Conservation (phyloP, 2,113 vertebrate species). For the Aramus guarauna region DNA sequence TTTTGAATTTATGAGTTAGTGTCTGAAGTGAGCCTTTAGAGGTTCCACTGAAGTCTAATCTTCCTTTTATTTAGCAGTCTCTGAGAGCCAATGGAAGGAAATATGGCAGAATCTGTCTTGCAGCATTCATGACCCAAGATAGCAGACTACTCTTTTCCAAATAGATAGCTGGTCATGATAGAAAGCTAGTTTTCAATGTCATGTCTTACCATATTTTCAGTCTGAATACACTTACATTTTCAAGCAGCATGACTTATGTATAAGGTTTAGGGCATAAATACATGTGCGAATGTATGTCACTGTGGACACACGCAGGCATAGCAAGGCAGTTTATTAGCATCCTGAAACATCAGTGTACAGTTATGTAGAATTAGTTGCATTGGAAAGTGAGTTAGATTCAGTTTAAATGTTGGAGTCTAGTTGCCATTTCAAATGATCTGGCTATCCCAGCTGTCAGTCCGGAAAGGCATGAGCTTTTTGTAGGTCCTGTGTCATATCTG, state of each 20-base stretch:
- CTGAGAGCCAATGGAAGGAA: not conserved
- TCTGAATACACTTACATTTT: not conserved
- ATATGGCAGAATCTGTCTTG: not conserved
- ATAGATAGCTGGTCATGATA: not conserved
- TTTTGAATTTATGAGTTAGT: not conserved
- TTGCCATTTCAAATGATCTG: not conserved
- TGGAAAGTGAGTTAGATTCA: not conserved
- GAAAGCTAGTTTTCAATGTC: not conserved
- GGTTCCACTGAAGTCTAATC: not conserved
- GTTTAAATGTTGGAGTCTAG: not conserved
- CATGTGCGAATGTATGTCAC: not conserved
- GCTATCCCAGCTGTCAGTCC: not conserved
- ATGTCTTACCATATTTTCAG: not conserved
- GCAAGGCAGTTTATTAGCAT: not conserved
- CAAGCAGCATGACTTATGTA: not conserved
- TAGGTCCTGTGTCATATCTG: conserved; percentile 16
- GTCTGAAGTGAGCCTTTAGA: not conserved
- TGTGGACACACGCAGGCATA: not conserved
- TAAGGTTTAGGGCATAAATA: not conserved
- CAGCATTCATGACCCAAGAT: not conserved
- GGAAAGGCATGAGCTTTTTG: conserved; percentile 31
- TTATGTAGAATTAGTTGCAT: not conserved
- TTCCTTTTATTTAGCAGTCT: not conserved
- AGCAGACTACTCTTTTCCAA: not conserved
- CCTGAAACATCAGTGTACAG: not conserved